Percentiles rank a stretch among this genome's conserved stretches.
These are phyloP conservation scores for western clawed frog (Xenopus tropicalis) DNA, from an alignment of 2,113 vertebrate genomes.

Conservation along the genomic window UCB_Xtro_10.0 CM004451.2:2169001-2169500, in stretches of 20 bases:
- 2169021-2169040: too few relatives aligned
- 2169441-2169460: conserved; percentile 29
- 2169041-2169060: too few relatives aligned
- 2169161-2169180: conserved; percentile 63
- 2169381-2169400: conserved; percentile 66
- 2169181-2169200: conserved; percentile 74
- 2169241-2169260: conserved; percentile 75
- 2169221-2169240: conserved; percentile 68
- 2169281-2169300: neutral
- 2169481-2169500: conserved; percentile 45
- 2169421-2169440: conserved; percentile 64
- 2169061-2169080: too few relatives aligned
- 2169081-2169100: too few relatives aligned
- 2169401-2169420: conserved; percentile 48
- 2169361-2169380: conserved; percentile 63
- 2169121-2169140: too few relatives aligned
- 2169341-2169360: conserved; percentile 53
- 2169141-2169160: too few relatives aligned
- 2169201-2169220: conserved; percentile 65
- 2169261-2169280: conserved; percentile 57
- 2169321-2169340: neutral
- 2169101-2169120: too few relatives aligned
- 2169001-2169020: too few relatives aligned
- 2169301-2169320: neutral
- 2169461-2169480: neutral